Base-by-base conservation (phyloP, 2,888 invertebrate genomes). In the Eupithecia subfuscata region DNA sequence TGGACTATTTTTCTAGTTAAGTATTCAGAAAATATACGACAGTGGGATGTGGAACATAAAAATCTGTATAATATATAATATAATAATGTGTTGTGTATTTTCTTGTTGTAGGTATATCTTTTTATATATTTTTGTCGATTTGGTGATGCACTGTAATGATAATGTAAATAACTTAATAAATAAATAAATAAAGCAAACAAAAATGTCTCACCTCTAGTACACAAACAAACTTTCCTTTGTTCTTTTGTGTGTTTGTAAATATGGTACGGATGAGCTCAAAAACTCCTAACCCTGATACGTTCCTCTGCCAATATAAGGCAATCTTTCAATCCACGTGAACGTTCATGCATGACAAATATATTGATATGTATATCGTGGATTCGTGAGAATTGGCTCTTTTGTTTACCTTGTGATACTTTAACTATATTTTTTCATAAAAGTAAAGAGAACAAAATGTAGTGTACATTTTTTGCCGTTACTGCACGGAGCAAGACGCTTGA, bases 181-280 rank as follows among this genome's bases (percentile, higher is more conserved):
- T n/a, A n/a, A n/a, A n/a, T n/a, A n/a, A n/a, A n/a, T n/a, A n/a
- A n/a, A n/a, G n/a, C n/a, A n/a, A n/a, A n/a, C 16, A 5, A 16
- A 7, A 8, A 63, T 63, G 30, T 63, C 30, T 14, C 25, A 25
- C 6, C 25, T 18, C 7, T 30, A 63, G 30, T 30, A 63, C 30
- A 30, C 78, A 75, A 79, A 78, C 77, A 60, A 70, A 73, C 34
- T 60, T 22, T 60, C 60, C 69, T 78, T 75, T 79, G 72, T 78
- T 34, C 69, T 9, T 63, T 71, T 56, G n/a, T n/a, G 11, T 69
- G 69, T 56, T 67, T 45, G 60, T 25, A 60, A 67, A 65, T 40
- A 70, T 68, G 60, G 37, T 75, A 72, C 65, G 40, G 25, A 14
- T 34, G 64, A 64, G 30, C 34, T 64, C 18, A 25, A 76, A 78